Base-by-base conservation (phyloP, 2,888 invertebrate species). In the Oxyscelio sp. region DNA sequence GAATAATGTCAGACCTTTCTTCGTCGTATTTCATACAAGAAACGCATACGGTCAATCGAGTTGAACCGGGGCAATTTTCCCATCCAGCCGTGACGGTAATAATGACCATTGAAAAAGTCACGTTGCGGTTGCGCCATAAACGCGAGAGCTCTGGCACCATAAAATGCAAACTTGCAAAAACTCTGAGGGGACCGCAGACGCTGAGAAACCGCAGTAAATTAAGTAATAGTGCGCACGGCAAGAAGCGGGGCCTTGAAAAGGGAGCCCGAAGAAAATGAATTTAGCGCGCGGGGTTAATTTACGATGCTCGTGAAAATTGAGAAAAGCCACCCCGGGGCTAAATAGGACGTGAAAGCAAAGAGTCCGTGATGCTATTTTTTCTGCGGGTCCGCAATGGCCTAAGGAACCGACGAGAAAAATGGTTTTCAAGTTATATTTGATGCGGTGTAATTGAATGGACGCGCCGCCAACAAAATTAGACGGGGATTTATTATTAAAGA, bases 161-260 rank as follows among this genome's bases (percentile, higher is more conserved):
- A 85, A 84, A 87, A 87, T 85, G 80, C 83, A 84, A 84, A 86
- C 82, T 71, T 68, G 61, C 83, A 83, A 80, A 78, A 86, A 77
- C 61, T 65, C 17, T 40, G 56, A 50, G 56, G 77, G 68, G 75
- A 66, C 70, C 66, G 70, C 65, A 73, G 70, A 71, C 79, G 68
- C 85, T 58, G 79, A 83, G 87, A 87, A 87, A 87, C 90, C 90
- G 85, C 89, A 87, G 88, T 88, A 90, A 90, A 91, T 91, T 88
- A 89, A 88, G 85, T 89, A 87, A 90, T 88, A 87, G 89, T 83
- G 74, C 56, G 63, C 27, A 27, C 63, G 31, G 50, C 34, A 59
- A 77, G 77, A 50, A 77, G 59, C 59, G 58, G 48, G 63, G 70
- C 54, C 77, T 59, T 63, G 63, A 58, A 70, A 75, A 70, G 54